phyloP scores from a whole-genome alignment of 1,140 invertebrate species.

The Drosophila nebulosa region DNA sequence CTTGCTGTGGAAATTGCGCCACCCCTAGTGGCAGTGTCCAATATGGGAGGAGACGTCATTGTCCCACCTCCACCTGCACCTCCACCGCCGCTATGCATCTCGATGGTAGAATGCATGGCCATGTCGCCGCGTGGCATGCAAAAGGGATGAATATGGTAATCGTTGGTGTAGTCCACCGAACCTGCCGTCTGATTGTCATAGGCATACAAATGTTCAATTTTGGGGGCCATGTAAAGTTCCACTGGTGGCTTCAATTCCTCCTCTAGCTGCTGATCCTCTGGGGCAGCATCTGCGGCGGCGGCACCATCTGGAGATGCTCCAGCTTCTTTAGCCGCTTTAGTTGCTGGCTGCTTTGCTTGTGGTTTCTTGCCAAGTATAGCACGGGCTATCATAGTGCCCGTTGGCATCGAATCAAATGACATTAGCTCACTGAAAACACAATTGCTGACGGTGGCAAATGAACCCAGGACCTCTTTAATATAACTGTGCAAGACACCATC shows the following conservation, averaged over 20 bases:
- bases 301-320: background rate
- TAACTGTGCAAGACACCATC: constrained; percentile 23
- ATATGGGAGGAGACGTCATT: no score
- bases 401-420: constrained; percentile 5
- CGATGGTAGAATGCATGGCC: background rate
- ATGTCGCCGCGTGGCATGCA: background rate
- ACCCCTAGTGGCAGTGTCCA: no score
- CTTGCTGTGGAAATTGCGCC: no score
- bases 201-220: background rate
- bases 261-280: background rate
- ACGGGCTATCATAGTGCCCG: background rate
- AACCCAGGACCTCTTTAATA: constrained; percentile 28
- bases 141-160: background rate
- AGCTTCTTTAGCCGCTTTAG: no score
- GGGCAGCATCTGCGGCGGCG: background rate
- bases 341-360: background rate
- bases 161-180: background rate
- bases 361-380: background rate
- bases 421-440: constrained; percentile 47
- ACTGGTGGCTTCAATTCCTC: background rate
- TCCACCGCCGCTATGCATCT: no score
- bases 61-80: no score
- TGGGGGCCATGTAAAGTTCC: background rate
- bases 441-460: constrained; percentile 27
- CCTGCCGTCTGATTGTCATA: background rate